phyloP scores from a whole-genome alignment of 1,140 invertebrate species.

The Ridgeia piscesae region DNA sequence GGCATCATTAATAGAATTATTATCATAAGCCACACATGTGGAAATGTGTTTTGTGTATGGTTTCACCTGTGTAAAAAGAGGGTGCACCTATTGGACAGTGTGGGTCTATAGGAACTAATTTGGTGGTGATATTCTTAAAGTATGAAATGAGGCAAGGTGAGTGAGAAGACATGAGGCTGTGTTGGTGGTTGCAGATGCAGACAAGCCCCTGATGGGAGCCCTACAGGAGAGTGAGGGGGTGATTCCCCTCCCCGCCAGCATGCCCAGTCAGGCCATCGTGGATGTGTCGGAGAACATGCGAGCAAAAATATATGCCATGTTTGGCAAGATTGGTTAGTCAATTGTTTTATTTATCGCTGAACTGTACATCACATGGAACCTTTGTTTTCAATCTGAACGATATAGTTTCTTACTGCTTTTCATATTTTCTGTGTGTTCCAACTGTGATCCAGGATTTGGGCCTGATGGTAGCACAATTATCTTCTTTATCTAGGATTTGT shows the following conservation, averaged over 20 bases:
- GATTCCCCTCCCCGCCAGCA: slow-evolving; percentile 44
- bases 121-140: no score
- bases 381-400: neutral
- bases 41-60: no score
- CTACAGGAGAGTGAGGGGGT: slow-evolving; percentile 49
- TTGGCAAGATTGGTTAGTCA: slow-evolving; percentile 52
- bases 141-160: no score
- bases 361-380: neutral
- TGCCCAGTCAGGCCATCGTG: slow-evolving; percentile 52
- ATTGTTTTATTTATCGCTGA: neutral
- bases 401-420: neutral
- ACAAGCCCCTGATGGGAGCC: slow-evolving; percentile 48
- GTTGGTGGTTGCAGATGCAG: slow-evolving; percentile 37
- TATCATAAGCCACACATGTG: no score
- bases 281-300: slow-evolving; percentile 58
- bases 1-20: no score
- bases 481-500: no score
- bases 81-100: no score
- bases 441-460: no score
- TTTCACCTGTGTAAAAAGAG: no score
- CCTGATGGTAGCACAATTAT: no score
- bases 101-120: no score
- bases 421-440: no score
- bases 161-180: neutral
- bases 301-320: slow-evolving; percentile 57